These are phyloP conservation scores for Brachymystax lenok DNA, from an alignment of 2,797 vertebrate species.

Conservation along the genomic window DNA sequence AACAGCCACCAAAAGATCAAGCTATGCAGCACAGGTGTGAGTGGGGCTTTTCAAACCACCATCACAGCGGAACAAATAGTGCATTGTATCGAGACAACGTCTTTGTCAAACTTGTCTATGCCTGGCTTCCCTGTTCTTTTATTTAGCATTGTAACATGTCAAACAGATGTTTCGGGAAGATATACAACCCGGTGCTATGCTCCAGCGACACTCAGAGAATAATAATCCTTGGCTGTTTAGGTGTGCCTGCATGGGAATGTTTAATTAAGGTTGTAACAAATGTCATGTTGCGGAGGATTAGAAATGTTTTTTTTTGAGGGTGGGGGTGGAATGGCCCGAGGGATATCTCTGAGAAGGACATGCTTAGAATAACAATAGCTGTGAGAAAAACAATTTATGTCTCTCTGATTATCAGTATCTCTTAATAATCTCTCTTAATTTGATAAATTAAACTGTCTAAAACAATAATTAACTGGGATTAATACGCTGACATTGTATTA, in stretches of 20 bases:
- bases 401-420: neutral
- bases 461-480: neutral
- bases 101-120: neutral
- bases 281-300: neutral
- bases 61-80: neutral
- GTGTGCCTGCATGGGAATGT: neutral
- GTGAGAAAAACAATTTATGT: neutral
- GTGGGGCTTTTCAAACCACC: neutral
- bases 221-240: neutral
- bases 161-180: conserved; percentile 5
- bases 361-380: neutral
- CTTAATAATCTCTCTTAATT: neutral
- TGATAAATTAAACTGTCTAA: neutral
- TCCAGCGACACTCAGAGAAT: neutral
- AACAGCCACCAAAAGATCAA: neutral
- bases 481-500: neutral
- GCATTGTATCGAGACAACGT: neutral
- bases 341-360: neutral
- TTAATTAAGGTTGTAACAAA: conserved; percentile 4
- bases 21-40: neutral
- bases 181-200: neutral
- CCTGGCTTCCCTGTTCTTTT: neutral
- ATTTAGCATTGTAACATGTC: neutral
- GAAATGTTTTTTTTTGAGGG: neutral
- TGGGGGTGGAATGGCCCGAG: neutral